These are phyloP conservation scores for Agonopterix arenella DNA, from an alignment of 2,888 invertebrate species.

Conservation along the genomic window DNA sequence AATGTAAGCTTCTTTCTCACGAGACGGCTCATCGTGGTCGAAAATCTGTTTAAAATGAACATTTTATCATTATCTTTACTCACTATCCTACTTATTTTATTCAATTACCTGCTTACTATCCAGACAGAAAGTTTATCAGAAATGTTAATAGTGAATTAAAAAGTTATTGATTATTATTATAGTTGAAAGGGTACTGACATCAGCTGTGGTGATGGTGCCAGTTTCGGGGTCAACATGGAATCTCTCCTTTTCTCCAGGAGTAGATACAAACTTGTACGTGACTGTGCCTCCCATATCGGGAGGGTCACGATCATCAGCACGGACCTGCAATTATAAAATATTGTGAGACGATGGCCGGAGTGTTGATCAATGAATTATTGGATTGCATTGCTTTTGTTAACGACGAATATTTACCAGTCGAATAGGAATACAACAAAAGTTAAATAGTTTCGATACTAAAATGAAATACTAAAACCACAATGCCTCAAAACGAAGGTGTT, in stretches of 20 bases:
- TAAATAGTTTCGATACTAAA: too few species aligned
- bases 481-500: too few species aligned
- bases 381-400: too few species aligned
- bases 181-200: conserved; percentile 58
- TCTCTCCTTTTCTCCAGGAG: conserved; percentile 83
- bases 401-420: too few species aligned
- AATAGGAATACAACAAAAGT: too few species aligned
- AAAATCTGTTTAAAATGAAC: conserved; percentile 67
- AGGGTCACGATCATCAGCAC: conserved; percentile 84
- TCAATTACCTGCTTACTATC: too few species aligned
- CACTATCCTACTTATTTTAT: too few species aligned
- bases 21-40: conserved; percentile 92
- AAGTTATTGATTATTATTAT: too few species aligned
- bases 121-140: too few species aligned
- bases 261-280: conserved; percentile 88
- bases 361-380: too few species aligned
- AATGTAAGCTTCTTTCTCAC: conserved; percentile 88
- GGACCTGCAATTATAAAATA: conserved; percentile 66
- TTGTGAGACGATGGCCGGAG: neutral
- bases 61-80: neutral
- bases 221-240: conserved; percentile 87
- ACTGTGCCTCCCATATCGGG: conserved; percentile 87
- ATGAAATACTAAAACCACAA: too few species aligned
- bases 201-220: conserved; percentile 86
- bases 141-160: too few species aligned